Evolutionary conservation across 1,140 invertebrate genomes (phyloP).

Genomic region (Conus ventricosus): DNA sequence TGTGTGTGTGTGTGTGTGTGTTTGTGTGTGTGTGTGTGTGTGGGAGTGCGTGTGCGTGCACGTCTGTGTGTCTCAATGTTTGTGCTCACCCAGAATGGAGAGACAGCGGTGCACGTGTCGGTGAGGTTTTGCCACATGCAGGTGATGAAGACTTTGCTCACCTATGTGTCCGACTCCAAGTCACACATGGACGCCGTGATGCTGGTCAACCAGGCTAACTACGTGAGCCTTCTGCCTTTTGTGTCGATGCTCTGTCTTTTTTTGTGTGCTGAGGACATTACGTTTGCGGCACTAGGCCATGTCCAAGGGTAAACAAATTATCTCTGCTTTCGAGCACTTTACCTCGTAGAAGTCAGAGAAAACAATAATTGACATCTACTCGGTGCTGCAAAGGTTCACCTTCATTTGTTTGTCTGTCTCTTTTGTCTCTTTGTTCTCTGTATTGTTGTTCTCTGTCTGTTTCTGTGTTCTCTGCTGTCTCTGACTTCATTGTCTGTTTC

Average conservation of each 20-base stretch:
- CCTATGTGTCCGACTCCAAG: conserved; percentile 58
- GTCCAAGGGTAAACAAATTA: too few relatives aligned
- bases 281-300: too few relatives aligned
- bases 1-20: neutral
- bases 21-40: neutral
- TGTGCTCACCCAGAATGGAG: conserved; percentile 68
- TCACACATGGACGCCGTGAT: conserved; percentile 69
- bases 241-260: neutral
- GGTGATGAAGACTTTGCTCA: conserved; percentile 73
- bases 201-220: conserved; percentile 76
- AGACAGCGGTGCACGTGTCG: conserved; percentile 77
- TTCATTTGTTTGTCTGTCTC: too few relatives aligned
- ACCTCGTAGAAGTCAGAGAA: too few relatives aligned
- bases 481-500: too few relatives aligned
- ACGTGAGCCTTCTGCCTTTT: conserved; percentile 63
- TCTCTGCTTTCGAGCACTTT: too few relatives aligned
- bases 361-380: too few relatives aligned
- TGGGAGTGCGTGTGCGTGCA: neutral
- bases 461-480: too few relatives aligned
- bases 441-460: too few relatives aligned
- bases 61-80: neutral
- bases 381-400: too few relatives aligned
- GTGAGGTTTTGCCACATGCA: conserved; percentile 77
- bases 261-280: neutral
- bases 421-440: too few relatives aligned